phyloP scores from a whole-genome alignment of 2,888 invertebrate species.

The Megaustenia siamemsis region DNA sequence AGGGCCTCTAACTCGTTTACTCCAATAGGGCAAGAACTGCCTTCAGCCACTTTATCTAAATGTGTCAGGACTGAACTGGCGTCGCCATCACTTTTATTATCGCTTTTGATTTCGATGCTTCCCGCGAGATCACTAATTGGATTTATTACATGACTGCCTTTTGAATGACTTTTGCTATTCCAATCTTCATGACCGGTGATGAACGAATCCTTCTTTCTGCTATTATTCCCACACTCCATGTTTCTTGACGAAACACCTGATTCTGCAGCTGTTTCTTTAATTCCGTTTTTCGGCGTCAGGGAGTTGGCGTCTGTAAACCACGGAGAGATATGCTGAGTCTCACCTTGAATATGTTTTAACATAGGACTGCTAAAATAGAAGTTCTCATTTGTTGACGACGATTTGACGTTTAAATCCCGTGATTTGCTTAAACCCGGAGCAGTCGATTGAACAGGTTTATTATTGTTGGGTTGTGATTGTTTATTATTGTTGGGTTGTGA shows the following conservation, averaged over 20 bases:
- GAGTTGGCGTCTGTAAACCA: background rate
- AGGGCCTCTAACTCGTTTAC: background rate
- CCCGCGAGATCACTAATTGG: background rate
- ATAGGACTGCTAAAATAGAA: slow-evolving; percentile 5
- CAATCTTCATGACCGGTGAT: background rate
- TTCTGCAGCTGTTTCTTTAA: background rate
- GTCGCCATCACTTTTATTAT: background rate
- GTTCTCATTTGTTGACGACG: background rate
- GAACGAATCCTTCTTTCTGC: background rate
- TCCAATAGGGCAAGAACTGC: too few species aligned
- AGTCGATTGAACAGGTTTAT: background rate
- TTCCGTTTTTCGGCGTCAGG: background rate
- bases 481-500: background rate
- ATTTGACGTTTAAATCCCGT: background rate
- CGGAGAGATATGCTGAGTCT: background rate
- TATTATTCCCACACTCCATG: too few species aligned
- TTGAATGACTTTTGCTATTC: background rate
- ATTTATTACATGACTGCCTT: background rate
- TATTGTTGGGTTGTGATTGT: background rate
- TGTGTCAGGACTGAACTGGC: background rate
- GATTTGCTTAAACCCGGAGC: background rate
- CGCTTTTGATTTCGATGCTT: background rate
- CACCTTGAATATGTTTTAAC: background rate
- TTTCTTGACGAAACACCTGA: background rate
- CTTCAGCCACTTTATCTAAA: background rate